phyloP scores from a whole-genome alignment of 2,113 vertebrate genomes.

The Ursus arctos region DNA sequence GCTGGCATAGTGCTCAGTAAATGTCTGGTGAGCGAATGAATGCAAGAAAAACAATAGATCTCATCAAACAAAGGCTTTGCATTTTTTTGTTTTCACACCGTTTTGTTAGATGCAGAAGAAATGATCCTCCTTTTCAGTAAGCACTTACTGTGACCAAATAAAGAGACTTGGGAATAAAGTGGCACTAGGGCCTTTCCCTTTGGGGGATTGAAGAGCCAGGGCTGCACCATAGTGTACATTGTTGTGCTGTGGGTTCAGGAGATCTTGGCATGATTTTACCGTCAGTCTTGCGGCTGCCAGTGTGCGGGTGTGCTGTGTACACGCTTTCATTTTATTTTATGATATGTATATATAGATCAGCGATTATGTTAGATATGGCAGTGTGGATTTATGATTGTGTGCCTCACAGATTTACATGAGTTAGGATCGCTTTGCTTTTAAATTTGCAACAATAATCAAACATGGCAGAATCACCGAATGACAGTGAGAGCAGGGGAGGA shows the following conservation, averaged over 20 bases:
- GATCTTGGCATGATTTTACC: neutral
- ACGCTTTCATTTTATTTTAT: neutral
- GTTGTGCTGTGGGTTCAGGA: neutral
- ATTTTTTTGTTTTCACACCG: neutral
- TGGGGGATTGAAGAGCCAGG: neutral
- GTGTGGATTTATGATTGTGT: neutral
- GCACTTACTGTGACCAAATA: neutral
- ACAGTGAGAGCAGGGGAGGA: neutral
- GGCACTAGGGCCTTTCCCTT: neutral
- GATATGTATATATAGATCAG: neutral
- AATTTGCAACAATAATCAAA: neutral
- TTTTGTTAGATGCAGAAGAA: constrained; percentile 16
- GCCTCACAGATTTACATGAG: neutral
- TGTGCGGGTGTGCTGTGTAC: neutral
- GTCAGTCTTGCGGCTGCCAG: neutral
- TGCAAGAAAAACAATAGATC: neutral
- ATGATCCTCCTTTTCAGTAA: neutral
- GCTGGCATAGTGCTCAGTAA: neutral
- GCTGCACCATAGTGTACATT: too few relatives aligned
- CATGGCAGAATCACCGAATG: neutral
- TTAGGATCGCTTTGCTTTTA: neutral
- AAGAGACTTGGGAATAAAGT: neutral
- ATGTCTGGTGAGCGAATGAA: neutral
- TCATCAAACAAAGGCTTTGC: neutral
- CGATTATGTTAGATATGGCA: neutral